A percentile compares a stretch with the other conserved stretches of the same genome.
These are phyloP conservation scores for Osmerus mordax DNA, from an alignment of 2,113 vertebrate species.

Conservation along the genomic window DNA sequence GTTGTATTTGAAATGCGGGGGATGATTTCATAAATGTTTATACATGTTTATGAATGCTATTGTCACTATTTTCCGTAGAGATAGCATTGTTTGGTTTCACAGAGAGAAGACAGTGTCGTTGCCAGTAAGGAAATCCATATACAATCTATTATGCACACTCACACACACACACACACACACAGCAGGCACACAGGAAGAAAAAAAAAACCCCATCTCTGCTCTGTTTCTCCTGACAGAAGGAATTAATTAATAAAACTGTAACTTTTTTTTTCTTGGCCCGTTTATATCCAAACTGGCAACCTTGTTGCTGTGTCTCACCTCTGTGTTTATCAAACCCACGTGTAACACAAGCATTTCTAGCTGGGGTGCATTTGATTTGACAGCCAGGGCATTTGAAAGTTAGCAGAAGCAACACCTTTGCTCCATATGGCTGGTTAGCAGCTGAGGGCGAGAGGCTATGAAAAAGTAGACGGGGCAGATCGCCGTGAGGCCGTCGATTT, in stretches of 20 bases:
- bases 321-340: background rate
- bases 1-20: too few species aligned
- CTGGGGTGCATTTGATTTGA: slow-evolving; percentile 11
- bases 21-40: too few species aligned
- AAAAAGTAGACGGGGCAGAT: slow-evolving; percentile 27
- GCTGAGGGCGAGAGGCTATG: slow-evolving; percentile 41
- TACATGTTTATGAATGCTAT: too few species aligned
- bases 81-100: background rate
- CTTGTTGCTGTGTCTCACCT: slow-evolving; percentile 11
- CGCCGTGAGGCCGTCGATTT: slow-evolving; percentile 51
- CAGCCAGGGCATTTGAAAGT: slow-evolving; percentile 29
- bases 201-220: too few species aligned
- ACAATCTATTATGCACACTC: background rate
- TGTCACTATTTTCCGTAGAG: too few species aligned
- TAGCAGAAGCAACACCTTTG: slow-evolving; percentile 44
- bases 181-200: background rate
- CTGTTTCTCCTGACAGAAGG: slow-evolving; percentile 26
- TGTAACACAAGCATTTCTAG: background rate
- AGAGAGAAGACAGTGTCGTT: slow-evolving; percentile 2
- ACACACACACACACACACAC: background rate
- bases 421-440: slow-evolving; percentile 38
- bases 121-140: slow-evolving; percentile 16
- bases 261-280: background rate
- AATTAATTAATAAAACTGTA: slow-evolving; percentile 31
- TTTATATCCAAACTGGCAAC: background rate